phyloP scores from a whole-genome alignment of 2,888 invertebrate genomes.

The Zonitis immaculata region DNA sequence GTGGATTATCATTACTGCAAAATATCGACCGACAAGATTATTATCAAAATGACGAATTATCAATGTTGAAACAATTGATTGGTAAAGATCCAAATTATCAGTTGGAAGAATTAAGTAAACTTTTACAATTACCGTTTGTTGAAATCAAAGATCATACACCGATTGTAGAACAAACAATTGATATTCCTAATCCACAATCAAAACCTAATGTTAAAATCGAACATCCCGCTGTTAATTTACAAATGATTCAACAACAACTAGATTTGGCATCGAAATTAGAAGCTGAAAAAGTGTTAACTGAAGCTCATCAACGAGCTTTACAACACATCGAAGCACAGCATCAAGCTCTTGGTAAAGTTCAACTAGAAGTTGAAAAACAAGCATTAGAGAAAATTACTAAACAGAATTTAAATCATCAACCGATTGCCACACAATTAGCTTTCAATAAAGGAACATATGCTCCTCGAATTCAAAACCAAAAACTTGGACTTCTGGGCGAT shows the following conservation, averaged over 20 bases:
- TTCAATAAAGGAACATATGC: no score
- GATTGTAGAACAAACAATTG: slow-evolving; percentile 50
- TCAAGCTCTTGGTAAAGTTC: slow-evolving; percentile 33
- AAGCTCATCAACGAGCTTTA: slow-evolving; percentile 37
- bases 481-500: no score
- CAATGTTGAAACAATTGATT: slow-evolving; percentile 50
- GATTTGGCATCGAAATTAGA: slow-evolving; percentile 37
- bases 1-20: background rate
- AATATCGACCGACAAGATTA: slow-evolving; percentile 18
- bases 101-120: slow-evolving; percentile 51
- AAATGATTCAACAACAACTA: slow-evolving; percentile 36
- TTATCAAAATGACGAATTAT: slow-evolving; percentile 33
- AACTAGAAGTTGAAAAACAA: slow-evolving; percentile 20
- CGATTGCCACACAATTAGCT: no score
- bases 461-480: no score
- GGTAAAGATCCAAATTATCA: slow-evolving; percentile 52
- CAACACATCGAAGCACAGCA: slow-evolving; percentile 38
- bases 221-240: slow-evolving; percentile 21
- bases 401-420: slow-evolving; percentile 24
- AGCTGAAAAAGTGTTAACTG: slow-evolving; percentile 31
- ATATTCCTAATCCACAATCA: slow-evolving; percentile 46
- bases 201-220: slow-evolving; percentile 28
- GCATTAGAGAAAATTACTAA: slow-evolving; percentile 30
- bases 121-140: slow-evolving; percentile 35
- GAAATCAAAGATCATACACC: slow-evolving; percentile 40